Evolutionary conservation across 2,113 vertebrate genomes (phyloP), one percentile per base, ranked within the genome.

Genomic region (Rhinogobius similis): DNA sequence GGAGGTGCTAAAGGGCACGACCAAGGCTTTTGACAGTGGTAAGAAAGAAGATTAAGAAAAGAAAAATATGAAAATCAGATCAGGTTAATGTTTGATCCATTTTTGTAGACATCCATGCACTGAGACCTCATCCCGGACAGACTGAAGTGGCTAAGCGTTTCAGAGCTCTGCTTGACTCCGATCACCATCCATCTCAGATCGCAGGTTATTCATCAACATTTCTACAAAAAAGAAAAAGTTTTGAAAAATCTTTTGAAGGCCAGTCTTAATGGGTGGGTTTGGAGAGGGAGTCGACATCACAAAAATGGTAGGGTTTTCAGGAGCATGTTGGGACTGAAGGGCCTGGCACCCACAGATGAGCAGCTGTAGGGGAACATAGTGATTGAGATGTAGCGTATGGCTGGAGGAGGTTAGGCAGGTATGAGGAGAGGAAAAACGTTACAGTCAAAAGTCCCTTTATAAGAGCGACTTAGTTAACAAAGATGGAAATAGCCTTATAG

Each of bases 1-100:
- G 0, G 98, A 99, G 80, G 97, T 99, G 72, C 85, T 99, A 55
- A 99, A 99, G 86, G 98, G 98, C 46, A 98, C 97, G 77, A 99
- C 98, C 11, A 98, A 93, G 87, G 98, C 98, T 72, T 99, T 98
- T 68, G 97, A 99, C 86, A 97, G 95, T 0, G 98, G 98, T 99
- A 85, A 83, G 94, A 77, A 73, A 21, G 50, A 29, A 3, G 12
- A 6, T 8, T 9, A 10, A 36, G 16, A 8, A n/a, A 10, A 11
- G 4, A 3, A 5, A 59, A 36, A 20, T 20, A 18, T 38, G 10
- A 20, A 10, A n/a, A 32, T 38, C 21, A 66, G 1, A 67, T 5
- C 1, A 5, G 59, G 38, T 24, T 10, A 23, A 55, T 18, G 29
- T 56, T 66, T 65, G 36, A n/a, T 58, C 80, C 80, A 50, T 59